Evolutionary conservation across 2,888 invertebrate genomes (phyloP).

Genomic region (Parnassius mnemosyne): DNA sequence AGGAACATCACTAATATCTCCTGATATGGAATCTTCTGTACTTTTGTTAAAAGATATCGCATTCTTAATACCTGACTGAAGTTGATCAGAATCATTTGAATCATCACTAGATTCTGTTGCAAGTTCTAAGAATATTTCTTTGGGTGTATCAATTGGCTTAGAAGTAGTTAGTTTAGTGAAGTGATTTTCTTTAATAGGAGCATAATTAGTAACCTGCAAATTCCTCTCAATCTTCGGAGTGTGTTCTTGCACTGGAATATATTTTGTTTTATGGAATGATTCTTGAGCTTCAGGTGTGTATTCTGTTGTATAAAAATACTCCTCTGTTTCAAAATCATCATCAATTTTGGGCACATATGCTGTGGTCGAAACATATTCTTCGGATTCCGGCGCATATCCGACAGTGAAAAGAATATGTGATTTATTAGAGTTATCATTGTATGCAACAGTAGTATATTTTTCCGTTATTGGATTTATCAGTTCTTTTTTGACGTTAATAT

Average conservation of each 20-base stretch:
- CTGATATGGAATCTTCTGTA: background rate
- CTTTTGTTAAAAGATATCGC: background rate
- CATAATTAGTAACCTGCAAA: background rate
- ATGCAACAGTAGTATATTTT: background rate
- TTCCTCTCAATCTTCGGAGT: slow-evolving; percentile 3
- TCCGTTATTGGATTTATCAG: background rate
- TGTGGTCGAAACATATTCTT: background rate
- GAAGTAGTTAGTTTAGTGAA: background rate
- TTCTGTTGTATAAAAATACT: background rate
- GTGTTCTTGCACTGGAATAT: slow-evolving; percentile 1
- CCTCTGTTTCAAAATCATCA: slow-evolving; percentile 2
- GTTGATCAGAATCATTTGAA: slow-evolving; percentile 8
- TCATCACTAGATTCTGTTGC: slow-evolving; percentile 19
- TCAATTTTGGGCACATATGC: slow-evolving; percentile 1
- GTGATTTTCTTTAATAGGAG: background rate
- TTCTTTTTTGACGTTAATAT: slow-evolving; percentile 9
- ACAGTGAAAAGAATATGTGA: slow-evolving; percentile 5
- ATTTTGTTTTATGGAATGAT: slow-evolving; percentile 1
- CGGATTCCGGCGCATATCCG: slow-evolving; percentile 12
- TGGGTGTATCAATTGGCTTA: slow-evolving; percentile 1
- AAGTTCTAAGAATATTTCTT: slow-evolving; percentile 18
- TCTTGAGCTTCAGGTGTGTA: slow-evolving; percentile 2
- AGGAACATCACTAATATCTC: slow-evolving; percentile 10
- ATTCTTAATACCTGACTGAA: background rate
- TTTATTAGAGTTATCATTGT: background rate